Conservation (phyloP, 2,888 invertebrate species). For the Orthonevra nobilis region DNA sequence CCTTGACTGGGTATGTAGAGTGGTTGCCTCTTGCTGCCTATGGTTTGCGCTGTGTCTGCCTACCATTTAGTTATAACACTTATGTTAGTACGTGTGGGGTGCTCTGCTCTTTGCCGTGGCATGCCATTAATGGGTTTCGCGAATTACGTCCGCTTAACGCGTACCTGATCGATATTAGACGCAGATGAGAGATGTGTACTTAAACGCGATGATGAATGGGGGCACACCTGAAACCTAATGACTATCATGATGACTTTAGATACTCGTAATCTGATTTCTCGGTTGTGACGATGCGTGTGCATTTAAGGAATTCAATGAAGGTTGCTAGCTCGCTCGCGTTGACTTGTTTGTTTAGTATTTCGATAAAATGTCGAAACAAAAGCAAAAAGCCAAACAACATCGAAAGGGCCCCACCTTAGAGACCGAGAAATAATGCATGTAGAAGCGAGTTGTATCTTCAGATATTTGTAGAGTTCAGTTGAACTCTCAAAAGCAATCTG, state of each 20-base stretch:
- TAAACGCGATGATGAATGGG: slow-evolving; percentile 62
- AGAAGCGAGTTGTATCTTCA: slow-evolving; percentile 28
- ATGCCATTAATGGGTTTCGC: slow-evolving; percentile 69
- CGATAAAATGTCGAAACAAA: slow-evolving; percentile 68
- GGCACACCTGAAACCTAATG: slow-evolving; percentile 68
- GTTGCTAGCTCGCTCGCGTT: too few species aligned
- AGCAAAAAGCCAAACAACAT: slow-evolving; percentile 60
- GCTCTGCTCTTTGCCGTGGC: slow-evolving; percentile 48
- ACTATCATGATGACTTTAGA: slow-evolving; percentile 56
- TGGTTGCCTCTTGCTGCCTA: slow-evolving; percentile 42
- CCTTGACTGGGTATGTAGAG: slow-evolving; percentile 35
- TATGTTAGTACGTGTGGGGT: slow-evolving; percentile 62
- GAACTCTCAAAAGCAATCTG: slow-evolving; percentile 48
- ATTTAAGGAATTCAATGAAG: slow-evolving; percentile 53
- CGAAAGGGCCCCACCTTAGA: slow-evolving; percentile 65
- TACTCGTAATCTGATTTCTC: slow-evolving; percentile 65
- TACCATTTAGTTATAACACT: slow-evolving; percentile 65
- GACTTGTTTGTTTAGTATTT: slow-evolving; percentile 53
- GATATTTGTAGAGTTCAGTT: neutral
- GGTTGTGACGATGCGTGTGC: slow-evolving; percentile 64
- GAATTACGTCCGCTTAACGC: slow-evolving; percentile 69
- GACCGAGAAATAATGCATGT: slow-evolving; percentile 14
- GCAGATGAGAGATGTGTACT: slow-evolving; percentile 50
- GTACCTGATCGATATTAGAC: slow-evolving; percentile 70
- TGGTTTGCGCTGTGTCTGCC: slow-evolving; percentile 30